Evolutionary conservation across 2,888 invertebrate species (phyloP).

Genomic region (Thysanoteuthis rhombus): DNA sequence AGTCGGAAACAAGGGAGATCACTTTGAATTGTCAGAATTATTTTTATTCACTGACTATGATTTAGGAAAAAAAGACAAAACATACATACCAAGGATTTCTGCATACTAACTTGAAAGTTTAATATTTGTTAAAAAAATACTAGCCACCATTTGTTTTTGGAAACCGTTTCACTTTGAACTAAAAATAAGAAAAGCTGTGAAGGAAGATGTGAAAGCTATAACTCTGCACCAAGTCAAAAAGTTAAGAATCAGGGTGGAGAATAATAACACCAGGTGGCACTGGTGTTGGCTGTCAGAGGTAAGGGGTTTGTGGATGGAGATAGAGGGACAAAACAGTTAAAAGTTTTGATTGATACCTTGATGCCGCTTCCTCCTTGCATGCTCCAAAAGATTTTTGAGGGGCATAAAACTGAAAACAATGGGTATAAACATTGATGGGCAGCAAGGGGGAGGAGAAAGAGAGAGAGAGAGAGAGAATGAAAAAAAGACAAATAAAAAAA

Average conservation of each 20-base stretch:
- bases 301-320: neutral
- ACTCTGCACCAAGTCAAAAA: neutral
- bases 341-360: neutral
- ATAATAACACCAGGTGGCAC: constrained; percentile 12
- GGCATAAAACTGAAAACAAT: constrained; percentile 12
- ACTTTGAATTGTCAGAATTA: too few species aligned
- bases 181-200: neutral
- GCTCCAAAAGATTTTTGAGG: constrained; percentile 12
- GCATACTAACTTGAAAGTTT: neutral
- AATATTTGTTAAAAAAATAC: neutral
- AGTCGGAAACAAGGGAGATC: too few species aligned
- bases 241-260: neutral
- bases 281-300: neutral
- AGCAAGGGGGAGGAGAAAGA: neutral
- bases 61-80: too few species aligned
- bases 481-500: neutral
- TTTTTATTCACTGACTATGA: too few species aligned
- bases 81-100: neutral
- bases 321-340: neutral
- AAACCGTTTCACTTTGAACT: neutral
- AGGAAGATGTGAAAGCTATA: neutral
- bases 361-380: neutral
- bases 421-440: neutral
- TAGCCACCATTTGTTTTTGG: neutral
- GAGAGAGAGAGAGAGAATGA: neutral